Percentiles rank a stretch among this genome's conserved stretches.
Evolutionary conservation across 1,140 invertebrate species (phyloP).

Genomic region (Euura saliciscinereae): DNA sequence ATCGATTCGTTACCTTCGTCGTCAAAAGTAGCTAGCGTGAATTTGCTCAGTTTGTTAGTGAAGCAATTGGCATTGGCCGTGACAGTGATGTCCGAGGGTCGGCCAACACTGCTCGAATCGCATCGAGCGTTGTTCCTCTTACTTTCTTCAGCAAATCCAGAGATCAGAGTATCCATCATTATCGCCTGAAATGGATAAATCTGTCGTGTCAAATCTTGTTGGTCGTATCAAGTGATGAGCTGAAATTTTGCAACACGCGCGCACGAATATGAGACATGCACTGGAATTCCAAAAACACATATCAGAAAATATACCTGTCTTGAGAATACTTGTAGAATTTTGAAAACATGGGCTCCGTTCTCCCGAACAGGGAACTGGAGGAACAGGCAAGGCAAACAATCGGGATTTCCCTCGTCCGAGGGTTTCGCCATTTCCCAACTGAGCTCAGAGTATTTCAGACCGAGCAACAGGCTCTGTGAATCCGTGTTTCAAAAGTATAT

Average conservation of each 20-base stretch:
- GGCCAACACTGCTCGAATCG: conserved; percentile 41
- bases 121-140: conserved; percentile 56
- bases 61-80: conserved; percentile 60
- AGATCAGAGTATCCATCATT: conserved; percentile 91
- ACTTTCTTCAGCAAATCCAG: conserved; percentile 81
- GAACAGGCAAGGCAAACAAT: conserved; percentile 89
- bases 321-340: conserved; percentile 88
- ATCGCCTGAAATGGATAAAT: conserved; percentile 63
- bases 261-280: conserved; percentile 10
- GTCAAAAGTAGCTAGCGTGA: conserved; percentile 88
- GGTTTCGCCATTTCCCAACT: conserved; percentile 90
- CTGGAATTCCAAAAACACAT: conserved; percentile 7
- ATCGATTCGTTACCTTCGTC: conserved; percentile 69
- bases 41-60: conserved; percentile 84
- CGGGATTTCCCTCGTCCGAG: conserved; percentile 80
- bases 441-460: conserved; percentile 84
- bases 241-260: background rate
- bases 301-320: conserved; percentile 65
- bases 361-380: conserved; percentile 86
- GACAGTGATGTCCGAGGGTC: conserved; percentile 57
- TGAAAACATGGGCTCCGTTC: conserved; percentile 83
- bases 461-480: conserved; percentile 78
- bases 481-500: no score
- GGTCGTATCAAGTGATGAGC: background rate
- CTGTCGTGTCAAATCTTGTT: background rate